Evolutionary conservation across 2,113 vertebrate species (phyloP).

Genomic region (Plectropomus leopardus): DNA sequence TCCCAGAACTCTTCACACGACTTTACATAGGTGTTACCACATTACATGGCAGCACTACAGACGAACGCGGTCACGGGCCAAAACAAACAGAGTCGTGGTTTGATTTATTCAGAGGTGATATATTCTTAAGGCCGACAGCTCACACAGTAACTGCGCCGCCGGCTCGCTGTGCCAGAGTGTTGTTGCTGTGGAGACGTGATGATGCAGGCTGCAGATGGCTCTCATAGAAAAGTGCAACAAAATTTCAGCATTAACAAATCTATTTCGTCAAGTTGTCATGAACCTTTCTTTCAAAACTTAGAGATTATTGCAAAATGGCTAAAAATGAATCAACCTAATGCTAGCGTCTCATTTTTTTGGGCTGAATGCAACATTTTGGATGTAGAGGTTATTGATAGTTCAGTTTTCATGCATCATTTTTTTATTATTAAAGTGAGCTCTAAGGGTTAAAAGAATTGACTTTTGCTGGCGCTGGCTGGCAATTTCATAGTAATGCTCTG

Average conservation of each 20-base stretch:
- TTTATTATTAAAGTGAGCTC: too few relatives aligned
- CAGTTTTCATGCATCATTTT: too few relatives aligned
- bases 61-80: conserved; percentile 40
- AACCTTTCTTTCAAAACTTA: not conserved
- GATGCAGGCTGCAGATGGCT: conserved; percentile 41
- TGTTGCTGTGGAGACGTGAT: conserved; percentile 26
- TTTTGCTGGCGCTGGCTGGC: too few relatives aligned
- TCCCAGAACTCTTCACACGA: conserved; percentile 62
- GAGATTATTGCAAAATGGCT: not conserved
- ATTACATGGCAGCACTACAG: conserved; percentile 69
- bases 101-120: conserved; percentile 71
- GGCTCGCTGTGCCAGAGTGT: conserved; percentile 13
- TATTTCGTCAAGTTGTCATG: not conserved
- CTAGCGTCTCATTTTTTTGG: too few relatives aligned
- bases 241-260: conserved; percentile 9
- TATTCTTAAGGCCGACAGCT: conserved; percentile 52
- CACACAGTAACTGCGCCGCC: conserved; percentile 11
- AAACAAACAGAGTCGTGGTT: conserved; percentile 60
- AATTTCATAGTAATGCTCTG: too few relatives aligned
- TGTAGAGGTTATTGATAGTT: not conserved
- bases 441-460: too few relatives aligned
- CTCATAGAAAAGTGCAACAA: conserved; percentile 10
- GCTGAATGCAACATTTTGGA: too few relatives aligned
- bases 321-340: not conserved
- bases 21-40: conserved; percentile 74